These are phyloP conservation scores for Anticlea derivata DNA, from an alignment of 2,888 invertebrate genomes.

Conservation along the genomic window DNA sequence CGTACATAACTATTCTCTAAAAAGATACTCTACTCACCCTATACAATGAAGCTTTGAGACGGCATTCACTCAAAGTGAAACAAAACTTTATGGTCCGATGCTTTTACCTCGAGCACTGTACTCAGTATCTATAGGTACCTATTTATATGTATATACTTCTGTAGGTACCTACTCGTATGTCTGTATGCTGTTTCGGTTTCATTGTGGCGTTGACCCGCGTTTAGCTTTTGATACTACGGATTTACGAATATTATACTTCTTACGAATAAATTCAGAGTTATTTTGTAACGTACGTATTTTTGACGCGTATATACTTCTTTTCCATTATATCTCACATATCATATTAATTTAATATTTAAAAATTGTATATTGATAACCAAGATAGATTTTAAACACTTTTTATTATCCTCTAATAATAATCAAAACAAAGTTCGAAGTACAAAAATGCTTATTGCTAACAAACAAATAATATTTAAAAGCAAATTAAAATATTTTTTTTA, in stretches of 20 bases:
- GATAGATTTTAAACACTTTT: too few relatives aligned
- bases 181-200: slow-evolving; percentile 35
- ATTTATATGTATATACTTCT: not conserved
- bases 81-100: slow-evolving; percentile 52
- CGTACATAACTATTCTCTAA: not conserved
- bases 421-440: too few relatives aligned
- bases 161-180: slow-evolving; percentile 3
- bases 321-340: too few relatives aligned
- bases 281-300: not conserved
- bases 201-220: slow-evolving; percentile 45
- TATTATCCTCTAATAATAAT: too few relatives aligned
- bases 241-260: not conserved
- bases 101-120: slow-evolving; percentile 48
- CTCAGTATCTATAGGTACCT: slow-evolving; percentile 2
- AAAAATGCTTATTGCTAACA: too few relatives aligned
- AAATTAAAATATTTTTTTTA: too few relatives aligned
- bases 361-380: too few relatives aligned
- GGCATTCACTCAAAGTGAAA: slow-evolving; percentile 42
- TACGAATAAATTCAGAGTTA: too few relatives aligned
- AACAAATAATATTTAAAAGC: too few relatives aligned
- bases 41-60: slow-evolving; percentile 24
- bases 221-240: slow-evolving; percentile 1
- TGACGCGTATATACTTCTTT: too few relatives aligned
- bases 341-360: too few relatives aligned
- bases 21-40: slow-evolving; percentile 25